A percentile compares a stretch with the other conserved stretches of the same genome.
Evolutionary conservation across 2,888 invertebrate genomes (phyloP).

Genomic region (Drosophila neonasuta): DNA sequence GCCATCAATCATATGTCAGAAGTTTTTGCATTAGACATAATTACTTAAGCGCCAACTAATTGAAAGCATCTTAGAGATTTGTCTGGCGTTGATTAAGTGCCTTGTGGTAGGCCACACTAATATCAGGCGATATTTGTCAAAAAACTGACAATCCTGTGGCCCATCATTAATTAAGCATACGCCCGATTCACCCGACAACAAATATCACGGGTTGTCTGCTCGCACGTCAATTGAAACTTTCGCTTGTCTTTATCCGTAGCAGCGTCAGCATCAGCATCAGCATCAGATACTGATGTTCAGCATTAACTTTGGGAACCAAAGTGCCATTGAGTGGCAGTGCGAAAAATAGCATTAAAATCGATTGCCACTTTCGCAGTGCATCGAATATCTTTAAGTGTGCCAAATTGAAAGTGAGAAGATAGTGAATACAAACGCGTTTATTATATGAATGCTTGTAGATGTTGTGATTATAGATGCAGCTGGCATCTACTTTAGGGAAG

Average conservation of each 20-base stretch:
- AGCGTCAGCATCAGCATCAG: constrained; percentile 1
- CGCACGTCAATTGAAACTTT: constrained; percentile 39
- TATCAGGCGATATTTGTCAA: constrained; percentile 62
- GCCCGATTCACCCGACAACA: constrained; percentile 18
- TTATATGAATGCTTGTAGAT: constrained; percentile 14
- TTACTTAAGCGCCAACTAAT: constrained; percentile 70
- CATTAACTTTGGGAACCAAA: constrained; percentile 28
- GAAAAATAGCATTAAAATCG: constrained; percentile 49
- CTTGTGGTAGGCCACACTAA: constrained; percentile 40
- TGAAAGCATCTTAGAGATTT: constrained; percentile 69
- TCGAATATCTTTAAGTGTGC: constrained; percentile 7
- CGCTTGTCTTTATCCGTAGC: constrained; percentile 7
- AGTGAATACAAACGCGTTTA: background rate
- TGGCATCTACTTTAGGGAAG: background rate
- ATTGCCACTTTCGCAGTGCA: constrained; percentile 18
- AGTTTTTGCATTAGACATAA: constrained; percentile 57
- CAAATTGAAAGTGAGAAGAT: constrained; percentile 1
- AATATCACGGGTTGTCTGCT: constrained; percentile 48
- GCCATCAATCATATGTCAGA: constrained; percentile 54
- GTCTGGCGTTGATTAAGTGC: constrained; percentile 63
- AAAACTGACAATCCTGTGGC: constrained; percentile 38
- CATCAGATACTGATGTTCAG: background rate
- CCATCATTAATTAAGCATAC: constrained; percentile 66
- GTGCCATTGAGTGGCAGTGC: constrained; percentile 39
- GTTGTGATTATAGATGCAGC: background rate